Conservation (phyloP, 2,888 invertebrate species). For the Callosobruchus maculatus region DNA sequence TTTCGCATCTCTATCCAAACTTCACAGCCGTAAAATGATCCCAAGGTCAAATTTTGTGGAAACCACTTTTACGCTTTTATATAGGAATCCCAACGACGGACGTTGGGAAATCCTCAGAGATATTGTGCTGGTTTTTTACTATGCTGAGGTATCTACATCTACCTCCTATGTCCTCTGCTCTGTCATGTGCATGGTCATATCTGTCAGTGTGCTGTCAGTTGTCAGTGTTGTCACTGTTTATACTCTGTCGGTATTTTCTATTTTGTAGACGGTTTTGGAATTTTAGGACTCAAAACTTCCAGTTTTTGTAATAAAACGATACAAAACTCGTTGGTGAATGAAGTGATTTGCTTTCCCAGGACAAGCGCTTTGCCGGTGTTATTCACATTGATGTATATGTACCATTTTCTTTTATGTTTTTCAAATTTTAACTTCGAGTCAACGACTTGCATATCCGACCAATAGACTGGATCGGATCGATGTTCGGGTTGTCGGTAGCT, state of each 20-base stretch:
- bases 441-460: conserved; percentile 38
- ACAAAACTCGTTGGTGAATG: not conserved
- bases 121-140: no score
- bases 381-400: not conserved
- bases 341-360: not conserved
- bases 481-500: conserved; percentile 65
- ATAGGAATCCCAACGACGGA: no score
- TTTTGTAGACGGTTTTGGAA: not conserved
- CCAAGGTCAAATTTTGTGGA: no score
- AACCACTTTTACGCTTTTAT: no score
- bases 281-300: not conserved
- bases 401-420: conserved; percentile 4
- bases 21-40: no score
- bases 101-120: no score
- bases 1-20: no score
- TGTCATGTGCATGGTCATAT: no score
- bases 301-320: not conserved
- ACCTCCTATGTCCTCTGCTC: no score
- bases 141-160: no score
- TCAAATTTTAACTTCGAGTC: conserved; percentile 15
- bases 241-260: not conserved
- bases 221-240: no score
- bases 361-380: not conserved
- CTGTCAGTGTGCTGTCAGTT: no score
- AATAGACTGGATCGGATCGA: conserved; percentile 65